A percentile compares a stretch with the other conserved stretches of the same genome.
phyloP scores from a whole-genome alignment of 2,888 invertebrate species.

The Nomada goodeniana region DNA sequence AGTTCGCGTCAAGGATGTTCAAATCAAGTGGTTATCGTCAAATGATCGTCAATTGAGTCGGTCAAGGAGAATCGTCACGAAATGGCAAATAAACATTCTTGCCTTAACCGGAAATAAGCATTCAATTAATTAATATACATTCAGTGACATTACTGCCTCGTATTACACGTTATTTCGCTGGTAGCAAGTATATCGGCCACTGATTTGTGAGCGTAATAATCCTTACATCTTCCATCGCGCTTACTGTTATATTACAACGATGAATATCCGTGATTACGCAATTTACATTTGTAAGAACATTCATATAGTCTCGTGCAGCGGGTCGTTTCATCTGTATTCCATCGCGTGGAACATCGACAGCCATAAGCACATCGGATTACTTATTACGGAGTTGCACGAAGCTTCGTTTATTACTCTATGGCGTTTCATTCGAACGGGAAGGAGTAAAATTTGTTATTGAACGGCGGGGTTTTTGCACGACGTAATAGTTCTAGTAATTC shows the following conservation, averaged over 20 bases:
- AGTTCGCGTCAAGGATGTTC: not conserved
- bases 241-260: conserved; percentile 30
- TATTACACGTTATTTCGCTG: conserved; percentile 22
- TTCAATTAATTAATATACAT: conserved; percentile 24
- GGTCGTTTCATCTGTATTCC: conserved; percentile 11
- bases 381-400: not conserved
- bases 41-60: not conserved
- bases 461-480: not conserved
- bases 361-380: not conserved
- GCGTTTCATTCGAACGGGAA: not conserved
- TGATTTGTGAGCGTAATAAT: conserved; percentile 42
- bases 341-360: not conserved
- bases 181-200: conserved; percentile 26
- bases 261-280: conserved; percentile 34
- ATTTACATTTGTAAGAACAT: conserved; percentile 39
- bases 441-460: not conserved
- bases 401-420: not conserved
- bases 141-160: not conserved
- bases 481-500: not conserved
- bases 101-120: not conserved
- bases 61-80: not conserved
- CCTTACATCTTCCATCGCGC: conserved; percentile 25
- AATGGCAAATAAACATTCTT: not conserved
- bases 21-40: not conserved
- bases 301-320: not conserved